Evolutionary conservation across 2,113 vertebrate genomes (phyloP).

Genomic region (Kryptolebias marmoratus): DNA sequence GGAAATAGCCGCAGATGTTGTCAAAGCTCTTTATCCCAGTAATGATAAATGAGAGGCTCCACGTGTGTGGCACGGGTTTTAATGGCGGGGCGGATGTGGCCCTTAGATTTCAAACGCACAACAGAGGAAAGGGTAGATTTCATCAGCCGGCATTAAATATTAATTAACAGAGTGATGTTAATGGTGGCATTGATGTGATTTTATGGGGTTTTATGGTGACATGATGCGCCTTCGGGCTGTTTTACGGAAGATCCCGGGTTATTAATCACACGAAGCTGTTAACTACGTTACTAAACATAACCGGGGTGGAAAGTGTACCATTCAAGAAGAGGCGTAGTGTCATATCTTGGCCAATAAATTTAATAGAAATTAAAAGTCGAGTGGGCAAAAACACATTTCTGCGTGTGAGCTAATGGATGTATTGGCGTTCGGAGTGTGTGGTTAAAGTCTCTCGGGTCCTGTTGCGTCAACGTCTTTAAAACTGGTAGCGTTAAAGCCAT

Average conservation of each 20-base stretch:
- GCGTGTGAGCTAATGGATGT: too few relatives aligned
- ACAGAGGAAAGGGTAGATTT: not conserved
- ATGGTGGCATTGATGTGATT: constrained; percentile 5
- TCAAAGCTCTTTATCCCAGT: constrained; percentile 42
- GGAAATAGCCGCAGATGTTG: constrained; percentile 42
- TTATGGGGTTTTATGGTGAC: constrained; percentile 16
- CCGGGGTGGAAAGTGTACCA: too few relatives aligned
- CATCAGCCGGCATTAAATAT: constrained; percentile 15
- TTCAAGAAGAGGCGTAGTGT: too few relatives aligned
- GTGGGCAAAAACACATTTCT: too few relatives aligned
- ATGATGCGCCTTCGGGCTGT: constrained; percentile 12
- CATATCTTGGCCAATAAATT: too few relatives aligned
- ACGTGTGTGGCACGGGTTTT: constrained; percentile 17
- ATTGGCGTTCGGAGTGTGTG: too few relatives aligned
- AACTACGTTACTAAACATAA: constrained; percentile 14
- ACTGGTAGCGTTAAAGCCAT: too few relatives aligned
- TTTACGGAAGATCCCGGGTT: constrained; percentile 22
- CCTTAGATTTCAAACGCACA: constrained; percentile 19
- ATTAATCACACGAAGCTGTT: constrained; percentile 7
- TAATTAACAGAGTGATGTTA: constrained; percentile 19
- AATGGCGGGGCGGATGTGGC: constrained; percentile 30
- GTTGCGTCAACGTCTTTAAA: too few relatives aligned
- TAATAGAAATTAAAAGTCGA: too few relatives aligned
- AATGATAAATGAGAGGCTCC: constrained; percentile 45
- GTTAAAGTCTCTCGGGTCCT: too few relatives aligned